Evolutionary conservation across 2,888 invertebrate genomes (phyloP).

Genomic region (Polyommatus icarus): DNA sequence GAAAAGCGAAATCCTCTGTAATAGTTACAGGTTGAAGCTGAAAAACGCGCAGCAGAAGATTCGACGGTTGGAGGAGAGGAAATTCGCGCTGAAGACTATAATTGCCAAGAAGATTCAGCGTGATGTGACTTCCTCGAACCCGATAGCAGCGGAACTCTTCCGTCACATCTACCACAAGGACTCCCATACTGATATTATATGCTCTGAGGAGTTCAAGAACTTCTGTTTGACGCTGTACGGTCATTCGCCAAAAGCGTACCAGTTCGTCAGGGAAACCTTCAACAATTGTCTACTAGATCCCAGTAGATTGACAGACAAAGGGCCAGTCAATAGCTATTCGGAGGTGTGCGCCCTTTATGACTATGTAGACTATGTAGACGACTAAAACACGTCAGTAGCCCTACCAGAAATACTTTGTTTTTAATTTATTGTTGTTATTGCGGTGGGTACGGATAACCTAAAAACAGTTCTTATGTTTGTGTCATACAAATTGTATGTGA

Average conservation of each 20-base stretch:
- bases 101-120: slow-evolving; percentile 2
- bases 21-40: slow-evolving; percentile 13
- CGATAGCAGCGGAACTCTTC: slow-evolving; percentile 9
- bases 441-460: too few species aligned
- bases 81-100: slow-evolving; percentile 21
- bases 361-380: not conserved
- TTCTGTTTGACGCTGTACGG: slow-evolving; percentile 29
- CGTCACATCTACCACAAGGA: slow-evolving; percentile 1
- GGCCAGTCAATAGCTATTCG: not conserved
- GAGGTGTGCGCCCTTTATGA: not conserved
- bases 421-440: too few species aligned
- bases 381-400: not conserved
- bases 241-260: slow-evolving; percentile 28
- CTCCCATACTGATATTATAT: not conserved
- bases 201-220: slow-evolving; percentile 22
- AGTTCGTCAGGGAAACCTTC: slow-evolving; percentile 31
- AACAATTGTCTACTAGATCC: slow-evolving; percentile 25
- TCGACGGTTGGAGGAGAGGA: slow-evolving; percentile 27
- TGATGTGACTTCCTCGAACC: slow-evolving; percentile 13
- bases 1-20: not conserved
- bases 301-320: not conserved
- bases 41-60: not conserved
- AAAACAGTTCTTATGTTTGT: too few species aligned
- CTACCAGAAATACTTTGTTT: too few species aligned
- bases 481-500: not conserved